phyloP scores from a whole-genome alignment of 2,797 vertebrate genomes.

The Trachurus trachurus region DNA sequence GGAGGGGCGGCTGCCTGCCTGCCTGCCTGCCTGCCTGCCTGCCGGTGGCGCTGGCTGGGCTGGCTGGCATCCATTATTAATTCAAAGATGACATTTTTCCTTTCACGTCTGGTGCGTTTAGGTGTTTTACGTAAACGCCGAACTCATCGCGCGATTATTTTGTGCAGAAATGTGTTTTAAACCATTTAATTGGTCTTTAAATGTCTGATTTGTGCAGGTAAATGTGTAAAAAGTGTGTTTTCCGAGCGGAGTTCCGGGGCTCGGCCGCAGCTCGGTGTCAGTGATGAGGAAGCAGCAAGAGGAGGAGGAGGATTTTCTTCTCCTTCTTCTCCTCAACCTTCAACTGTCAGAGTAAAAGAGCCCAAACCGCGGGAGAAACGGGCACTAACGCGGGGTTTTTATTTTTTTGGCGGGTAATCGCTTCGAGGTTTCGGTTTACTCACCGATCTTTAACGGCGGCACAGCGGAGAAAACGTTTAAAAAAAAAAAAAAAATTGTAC shows the following conservation, averaged over 20 bases:
- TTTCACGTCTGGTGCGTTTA: rapidly evolving
- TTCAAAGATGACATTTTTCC: not conserved
- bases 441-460: constrained; percentile 56
- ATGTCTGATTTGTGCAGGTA: rapidly evolving
- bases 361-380: not conserved
- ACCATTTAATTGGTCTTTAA: rapidly evolving
- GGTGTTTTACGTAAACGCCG: not conserved
- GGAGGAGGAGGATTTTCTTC: constrained; percentile 24
- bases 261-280: constrained; percentile 46
- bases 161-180: not conserved
- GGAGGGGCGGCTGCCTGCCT: constrained; percentile 38
- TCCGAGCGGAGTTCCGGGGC: constrained; percentile 38
- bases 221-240: not conserved
- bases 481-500: constrained; percentile 32
- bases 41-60: too few relatives aligned
- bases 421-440: constrained; percentile 43
- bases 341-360: constrained; percentile 58
- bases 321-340: not conserved
- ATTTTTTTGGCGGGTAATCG: not conserved
- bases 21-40: too few relatives aligned
- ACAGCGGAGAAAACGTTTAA: constrained; percentile 22
- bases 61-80: constrained; percentile 38
- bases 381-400: rapidly evolving
- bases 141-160: not conserved
- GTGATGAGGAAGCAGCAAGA: constrained; percentile 64